phyloP scores from a whole-genome alignment of 2,797 vertebrate genomes.

The Myripristis murdjan region DNA sequence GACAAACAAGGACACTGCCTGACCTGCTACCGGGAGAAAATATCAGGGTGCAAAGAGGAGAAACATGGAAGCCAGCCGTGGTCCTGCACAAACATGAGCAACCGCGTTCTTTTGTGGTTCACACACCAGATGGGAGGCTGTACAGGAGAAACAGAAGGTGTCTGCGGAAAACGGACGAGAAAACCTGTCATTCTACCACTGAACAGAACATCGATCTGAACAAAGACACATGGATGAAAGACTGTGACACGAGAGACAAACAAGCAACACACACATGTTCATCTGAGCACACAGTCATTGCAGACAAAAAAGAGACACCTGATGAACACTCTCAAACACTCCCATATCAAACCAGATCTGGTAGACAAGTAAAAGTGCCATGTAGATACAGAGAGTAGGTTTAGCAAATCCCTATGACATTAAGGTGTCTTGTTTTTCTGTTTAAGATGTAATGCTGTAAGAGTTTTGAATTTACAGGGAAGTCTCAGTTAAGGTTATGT shows the following conservation, averaged over 20 bases:
- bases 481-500: too few relatives aligned
- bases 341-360: too few relatives aligned
- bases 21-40: constrained; percentile 13
- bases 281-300: too few relatives aligned
- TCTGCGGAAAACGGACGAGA: neutral
- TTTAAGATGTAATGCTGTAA: too few relatives aligned
- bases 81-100: constrained; percentile 5
- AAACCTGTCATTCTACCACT: constrained; percentile 3
- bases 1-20: constrained; percentile 5
- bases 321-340: too few relatives aligned
- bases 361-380: too few relatives aligned
- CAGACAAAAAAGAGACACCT: too few relatives aligned
- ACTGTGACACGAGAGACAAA: neutral
- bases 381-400: too few relatives aligned
- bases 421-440: too few relatives aligned
- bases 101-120: constrained; percentile 1
- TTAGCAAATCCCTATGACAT: too few relatives aligned
- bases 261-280: neutral
- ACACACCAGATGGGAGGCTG: neutral
- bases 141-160: constrained; percentile 7
- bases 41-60: constrained; percentile 19
- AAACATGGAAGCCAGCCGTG: constrained; percentile 12
- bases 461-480: too few relatives aligned
- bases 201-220: neutral
- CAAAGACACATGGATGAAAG: too few relatives aligned